Conservation (phyloP, 2,888 invertebrate genomes). For the Junonia oenone region DNA sequence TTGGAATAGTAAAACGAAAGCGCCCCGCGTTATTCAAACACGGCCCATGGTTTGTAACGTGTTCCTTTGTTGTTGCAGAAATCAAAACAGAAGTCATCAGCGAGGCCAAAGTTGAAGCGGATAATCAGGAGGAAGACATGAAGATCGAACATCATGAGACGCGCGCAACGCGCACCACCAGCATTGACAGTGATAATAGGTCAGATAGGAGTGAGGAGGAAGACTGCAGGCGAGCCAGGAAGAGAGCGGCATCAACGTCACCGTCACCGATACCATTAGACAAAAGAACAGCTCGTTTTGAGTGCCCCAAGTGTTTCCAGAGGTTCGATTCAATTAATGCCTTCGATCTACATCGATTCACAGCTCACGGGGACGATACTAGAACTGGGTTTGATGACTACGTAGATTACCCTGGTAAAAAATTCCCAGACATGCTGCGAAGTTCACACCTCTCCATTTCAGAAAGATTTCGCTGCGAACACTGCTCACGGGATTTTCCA, state of each 20-base stretch:
- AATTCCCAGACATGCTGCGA: constrained; percentile 88
- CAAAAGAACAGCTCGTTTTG: constrained; percentile 69
- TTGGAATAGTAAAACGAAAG: constrained; percentile 72
- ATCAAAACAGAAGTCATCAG: constrained; percentile 74
- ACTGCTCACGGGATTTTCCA: constrained; percentile 85
- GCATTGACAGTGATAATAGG: constrained; percentile 78
- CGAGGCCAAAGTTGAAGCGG: constrained; percentile 65
- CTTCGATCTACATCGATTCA: constrained; percentile 84
- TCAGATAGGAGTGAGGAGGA: constrained; percentile 78
- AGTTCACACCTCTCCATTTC: constrained; percentile 81
- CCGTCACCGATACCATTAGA: constrained; percentile 59
- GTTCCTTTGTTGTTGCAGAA: constrained; percentile 71
- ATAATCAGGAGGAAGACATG: constrained; percentile 46
- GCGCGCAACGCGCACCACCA: constrained; percentile 58
- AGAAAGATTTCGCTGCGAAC: constrained; percentile 83
- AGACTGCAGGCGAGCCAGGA: constrained; percentile 54
- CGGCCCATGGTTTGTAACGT: constrained; percentile 60
- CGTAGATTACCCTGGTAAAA: constrained; percentile 88
- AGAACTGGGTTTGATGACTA: constrained; percentile 86
- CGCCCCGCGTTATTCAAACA: constrained; percentile 68
- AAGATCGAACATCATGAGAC: constrained; percentile 53
- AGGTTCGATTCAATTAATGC: constrained; percentile 86
- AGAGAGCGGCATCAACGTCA: constrained; percentile 63
- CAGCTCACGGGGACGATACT: constrained; percentile 79
- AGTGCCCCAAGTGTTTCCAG: constrained; percentile 86